These are phyloP conservation scores for Mantis religiosa DNA, from an alignment of 2,888 invertebrate genomes.

Conservation along the genomic window DNA sequence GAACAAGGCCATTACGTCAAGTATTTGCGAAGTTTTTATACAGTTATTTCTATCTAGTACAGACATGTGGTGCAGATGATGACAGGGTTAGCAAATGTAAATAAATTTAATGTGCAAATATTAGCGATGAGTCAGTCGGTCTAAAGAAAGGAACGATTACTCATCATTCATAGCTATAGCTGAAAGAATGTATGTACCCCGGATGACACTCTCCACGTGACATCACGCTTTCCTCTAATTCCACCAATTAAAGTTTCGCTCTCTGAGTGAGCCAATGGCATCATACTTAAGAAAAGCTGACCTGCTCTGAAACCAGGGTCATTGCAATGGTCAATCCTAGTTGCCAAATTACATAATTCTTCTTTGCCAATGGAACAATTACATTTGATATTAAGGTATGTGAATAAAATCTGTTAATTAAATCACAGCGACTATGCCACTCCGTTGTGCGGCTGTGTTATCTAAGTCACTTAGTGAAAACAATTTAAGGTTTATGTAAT, in stretches of 20 bases:
- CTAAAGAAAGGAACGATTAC: not conserved
- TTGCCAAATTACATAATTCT: too few species aligned
- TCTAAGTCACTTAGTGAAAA: too few species aligned
- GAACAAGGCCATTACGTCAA: not conserved
- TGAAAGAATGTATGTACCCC: not conserved
- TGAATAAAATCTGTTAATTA: too few species aligned
- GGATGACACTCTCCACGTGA: not conserved
- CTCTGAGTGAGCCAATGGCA: too few species aligned
- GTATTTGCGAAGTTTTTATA: not conserved
- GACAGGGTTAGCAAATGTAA: not conserved
- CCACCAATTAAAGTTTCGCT: not conserved
- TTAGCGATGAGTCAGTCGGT: not conserved
- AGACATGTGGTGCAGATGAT: not conserved
- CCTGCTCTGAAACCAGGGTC: too few species aligned
- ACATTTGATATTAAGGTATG: too few species aligned
- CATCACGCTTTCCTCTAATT: not conserved
- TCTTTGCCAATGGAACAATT: too few species aligned
- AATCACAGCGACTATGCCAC: too few species aligned
- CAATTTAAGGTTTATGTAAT: too few species aligned
- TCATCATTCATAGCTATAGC: not conserved
- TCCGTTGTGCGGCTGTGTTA: too few species aligned
- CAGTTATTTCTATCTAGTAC: not conserved
- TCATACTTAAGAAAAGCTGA: too few species aligned
- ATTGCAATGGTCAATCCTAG: too few species aligned
- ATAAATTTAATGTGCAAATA: not conserved